Evolutionary conservation across 37 sponge, comb jelly and placozoan species (phyloP).

Genomic region (Eunapius fragilis): DNA sequence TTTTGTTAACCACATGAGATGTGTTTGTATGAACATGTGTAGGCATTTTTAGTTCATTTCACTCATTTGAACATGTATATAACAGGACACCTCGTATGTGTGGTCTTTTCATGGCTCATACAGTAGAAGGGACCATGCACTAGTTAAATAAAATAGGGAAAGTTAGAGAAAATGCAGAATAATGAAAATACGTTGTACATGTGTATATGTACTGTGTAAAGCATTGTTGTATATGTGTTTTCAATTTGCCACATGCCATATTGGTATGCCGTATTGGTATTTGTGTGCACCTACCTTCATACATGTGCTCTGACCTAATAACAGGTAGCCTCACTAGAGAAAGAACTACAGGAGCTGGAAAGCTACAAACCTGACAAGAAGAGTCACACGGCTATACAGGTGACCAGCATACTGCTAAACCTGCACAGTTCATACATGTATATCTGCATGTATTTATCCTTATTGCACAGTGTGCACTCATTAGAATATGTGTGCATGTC

Average conservation of each 20-base stretch:
- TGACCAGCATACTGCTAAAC: background rate
- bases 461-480: background rate
- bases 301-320: background rate
- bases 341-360: slow-evolving; percentile 67
- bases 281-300: background rate
- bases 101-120: too few relatives aligned
- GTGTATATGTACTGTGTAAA: background rate
- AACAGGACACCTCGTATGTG: too few relatives aligned
- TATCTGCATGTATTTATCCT: slow-evolving; percentile 19
- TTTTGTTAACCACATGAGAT: background rate
- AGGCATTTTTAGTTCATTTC: too few relatives aligned
- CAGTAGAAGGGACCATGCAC: too few relatives aligned
- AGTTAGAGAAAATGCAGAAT: background rate
- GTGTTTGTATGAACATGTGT: too few relatives aligned
- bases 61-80: too few relatives aligned
- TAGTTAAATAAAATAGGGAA: too few relatives aligned
- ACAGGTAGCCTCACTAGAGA: slow-evolving; percentile 56
- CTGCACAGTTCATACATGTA: background rate
- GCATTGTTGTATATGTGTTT: background rate
- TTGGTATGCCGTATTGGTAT: background rate
- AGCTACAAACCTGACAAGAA: slow-evolving; percentile 54
- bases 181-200: background rate
- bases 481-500: background rate
- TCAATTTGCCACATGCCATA: background rate
- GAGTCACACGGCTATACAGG: slow-evolving; percentile 14